Percentiles rank a stretch among this genome's conserved stretches.
Evolutionary conservation across 2,888 invertebrate species (phyloP).

Genomic region (Plebejus melissa): DNA sequence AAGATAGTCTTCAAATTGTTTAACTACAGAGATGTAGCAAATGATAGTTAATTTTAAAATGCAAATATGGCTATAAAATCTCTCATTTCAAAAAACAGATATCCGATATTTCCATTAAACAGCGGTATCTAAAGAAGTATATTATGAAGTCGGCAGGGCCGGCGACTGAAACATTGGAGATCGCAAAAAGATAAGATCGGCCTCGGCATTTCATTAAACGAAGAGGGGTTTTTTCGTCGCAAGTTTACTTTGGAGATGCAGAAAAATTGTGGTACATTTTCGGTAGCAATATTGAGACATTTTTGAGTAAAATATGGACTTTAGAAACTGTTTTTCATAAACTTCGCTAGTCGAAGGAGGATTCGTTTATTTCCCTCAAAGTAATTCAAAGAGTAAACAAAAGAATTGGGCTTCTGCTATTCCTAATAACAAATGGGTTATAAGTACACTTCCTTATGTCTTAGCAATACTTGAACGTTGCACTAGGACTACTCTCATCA

Average conservation of each 20-base stretch:
- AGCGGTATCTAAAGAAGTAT: constrained; percentile 37
- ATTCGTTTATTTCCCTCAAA: no score
- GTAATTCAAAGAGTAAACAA: neutral
- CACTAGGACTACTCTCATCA: constrained; percentile 44
- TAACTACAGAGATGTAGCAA: neutral
- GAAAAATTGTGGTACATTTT: neutral
- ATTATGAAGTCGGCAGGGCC: constrained; percentile 47
- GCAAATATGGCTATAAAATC: constrained; percentile 2
- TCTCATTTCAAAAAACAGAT: neutral
- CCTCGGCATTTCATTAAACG: neutral
- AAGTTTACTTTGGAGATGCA: neutral
- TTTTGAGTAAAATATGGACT: neutral
- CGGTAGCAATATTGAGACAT: constrained; percentile 2
- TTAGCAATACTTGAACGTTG: neutral
- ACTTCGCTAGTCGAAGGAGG: no score
- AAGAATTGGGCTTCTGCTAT: neutral
- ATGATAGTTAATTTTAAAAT: neutral
- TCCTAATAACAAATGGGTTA: neutral
- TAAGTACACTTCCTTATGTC: constrained; percentile 1
- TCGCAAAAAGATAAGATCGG: constrained; percentile 50
- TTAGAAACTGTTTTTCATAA: neutral
- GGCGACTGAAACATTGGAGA: constrained; percentile 65
- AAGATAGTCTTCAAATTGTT: neutral
- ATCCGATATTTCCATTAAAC: constrained; percentile 21
- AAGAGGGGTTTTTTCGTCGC: neutral